Percentiles rank a stretch among this genome's conserved stretches.
phyloP scores from a whole-genome alignment of 1,140 invertebrate genomes.

The Drosophila willistoni region DNA sequence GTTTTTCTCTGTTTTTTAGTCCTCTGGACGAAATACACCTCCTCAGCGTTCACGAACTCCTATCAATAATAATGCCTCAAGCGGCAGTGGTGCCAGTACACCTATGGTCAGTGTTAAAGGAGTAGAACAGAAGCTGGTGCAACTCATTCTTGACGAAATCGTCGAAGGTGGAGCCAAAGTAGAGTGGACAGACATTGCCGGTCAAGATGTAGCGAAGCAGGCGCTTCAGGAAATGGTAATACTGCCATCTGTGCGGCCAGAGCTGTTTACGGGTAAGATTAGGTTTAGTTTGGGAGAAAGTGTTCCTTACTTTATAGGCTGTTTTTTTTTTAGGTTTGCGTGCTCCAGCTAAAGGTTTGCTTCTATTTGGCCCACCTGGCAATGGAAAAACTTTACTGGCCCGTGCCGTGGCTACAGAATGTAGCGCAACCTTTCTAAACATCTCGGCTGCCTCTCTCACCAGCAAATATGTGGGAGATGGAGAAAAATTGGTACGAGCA shows the following conservation, averaged over 20 bases:
- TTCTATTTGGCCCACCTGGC: conserved; percentile 96
- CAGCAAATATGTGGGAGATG: conserved; percentile 99
- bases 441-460: conserved; percentile 98
- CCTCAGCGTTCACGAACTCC: conserved; percentile 79
- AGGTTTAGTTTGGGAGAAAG: conserved; percentile 38
- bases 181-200: conserved; percentile 97
- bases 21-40: conserved; percentile 84
- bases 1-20: conserved; percentile 55
- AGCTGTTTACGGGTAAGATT: conserved; percentile 94
- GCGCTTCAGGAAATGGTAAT: conserved; percentile 99
- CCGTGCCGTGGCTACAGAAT: conserved; percentile 95
- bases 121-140: conserved; percentile 95
- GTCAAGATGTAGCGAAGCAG: conserved; percentile 95
- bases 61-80: conserved; percentile 72
- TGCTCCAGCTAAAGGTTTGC: conserved; percentile 94
- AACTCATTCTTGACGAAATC: conserved; percentile 90
- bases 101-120: conserved; percentile 86
- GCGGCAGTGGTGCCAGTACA: conserved; percentile 83
- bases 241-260: conserved; percentile 96
- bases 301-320: background rate
- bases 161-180: conserved; percentile 91
- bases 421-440: conserved; percentile 97
- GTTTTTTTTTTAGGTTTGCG: conserved; percentile 53
- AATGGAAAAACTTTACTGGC: conserved; percentile 95
- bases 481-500: conserved; percentile 98